A percentile compares a stretch with the other conserved stretches of the same genome.
Conservation (phyloP, 2,113 vertebrate species). For the Axis porcinus region DNA sequence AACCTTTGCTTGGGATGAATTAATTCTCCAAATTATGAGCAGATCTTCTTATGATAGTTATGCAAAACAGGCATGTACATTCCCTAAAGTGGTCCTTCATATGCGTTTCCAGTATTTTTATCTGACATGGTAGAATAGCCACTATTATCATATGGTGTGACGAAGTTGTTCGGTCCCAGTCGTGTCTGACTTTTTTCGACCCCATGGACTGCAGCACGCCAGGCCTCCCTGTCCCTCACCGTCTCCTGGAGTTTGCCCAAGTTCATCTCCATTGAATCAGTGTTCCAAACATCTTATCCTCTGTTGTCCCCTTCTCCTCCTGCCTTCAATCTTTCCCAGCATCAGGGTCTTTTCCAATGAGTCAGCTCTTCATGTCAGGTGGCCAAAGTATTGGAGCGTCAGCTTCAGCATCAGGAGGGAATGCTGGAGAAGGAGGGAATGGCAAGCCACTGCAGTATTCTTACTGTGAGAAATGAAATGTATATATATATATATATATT, state of each 20-base stretch:
- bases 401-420: background rate
- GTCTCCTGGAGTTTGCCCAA: background rate
- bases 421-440: background rate
- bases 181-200: background rate
- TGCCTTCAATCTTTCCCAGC: background rate
- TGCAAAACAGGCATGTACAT: background rate
- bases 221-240: background rate
- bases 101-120: rapidly evolving
- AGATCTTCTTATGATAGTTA: background rate
- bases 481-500: background rate
- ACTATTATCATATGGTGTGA: background rate
- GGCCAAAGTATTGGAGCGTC: background rate
- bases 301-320: background rate
- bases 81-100: background rate
- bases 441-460: background rate
- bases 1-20: background rate
- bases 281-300: background rate
- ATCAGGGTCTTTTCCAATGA: background rate
- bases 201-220: background rate
- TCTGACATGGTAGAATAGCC: background rate
- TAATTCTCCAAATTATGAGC: background rate
- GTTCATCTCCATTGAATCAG: background rate
- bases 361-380: background rate
- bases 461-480: background rate
- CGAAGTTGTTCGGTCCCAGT: background rate